Percentiles rank a stretch among this genome's conserved stretches.
phyloP scores from a whole-genome alignment of 1,140 invertebrate genomes.

The Belonocnema kinseyi region DNA sequence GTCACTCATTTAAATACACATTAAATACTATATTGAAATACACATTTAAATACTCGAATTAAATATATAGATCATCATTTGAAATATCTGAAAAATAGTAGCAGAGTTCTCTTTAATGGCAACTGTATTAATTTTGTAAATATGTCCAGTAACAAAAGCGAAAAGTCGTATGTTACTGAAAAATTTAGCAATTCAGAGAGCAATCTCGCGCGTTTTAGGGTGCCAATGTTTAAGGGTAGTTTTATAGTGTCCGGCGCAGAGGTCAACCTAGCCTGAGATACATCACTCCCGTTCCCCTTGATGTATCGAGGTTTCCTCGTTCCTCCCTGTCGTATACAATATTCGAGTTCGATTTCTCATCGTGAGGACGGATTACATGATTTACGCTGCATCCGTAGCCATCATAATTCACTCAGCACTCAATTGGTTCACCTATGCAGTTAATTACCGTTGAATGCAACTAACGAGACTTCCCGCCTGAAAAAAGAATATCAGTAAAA shows the following conservation, averaged over 20 bases:
- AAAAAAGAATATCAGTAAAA: not conserved
- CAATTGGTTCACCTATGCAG: not conserved
- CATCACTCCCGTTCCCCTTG: constrained; percentile 62
- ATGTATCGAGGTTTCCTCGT: constrained; percentile 54
- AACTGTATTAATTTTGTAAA: not conserved
- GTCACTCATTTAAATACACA: no score
- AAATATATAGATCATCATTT: no score
- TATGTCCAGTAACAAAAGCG: not conserved
- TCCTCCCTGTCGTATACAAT: constrained; percentile 43
- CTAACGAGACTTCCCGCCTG: not conserved
- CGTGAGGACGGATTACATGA: not conserved
- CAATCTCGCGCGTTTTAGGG: constrained; percentile 57
- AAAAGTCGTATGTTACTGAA: constrained; percentile 26
- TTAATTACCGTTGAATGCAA: not conserved
- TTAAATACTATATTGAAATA: no score
- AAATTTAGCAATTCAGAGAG: constrained; percentile 53
- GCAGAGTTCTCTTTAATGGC: not conserved
- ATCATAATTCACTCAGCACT: constrained; percentile 15
- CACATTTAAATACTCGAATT: no score
- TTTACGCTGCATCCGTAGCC: not conserved
- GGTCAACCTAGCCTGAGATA: constrained; percentile 67
- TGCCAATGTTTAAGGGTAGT: constrained; percentile 60
- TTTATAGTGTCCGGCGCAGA: constrained; percentile 71
- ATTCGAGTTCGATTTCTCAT: constrained; percentile 39
- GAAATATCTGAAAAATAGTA: no score